Conservation (phyloP, 2,113 vertebrate genomes). For the Pogonocichla stellata region DNA sequence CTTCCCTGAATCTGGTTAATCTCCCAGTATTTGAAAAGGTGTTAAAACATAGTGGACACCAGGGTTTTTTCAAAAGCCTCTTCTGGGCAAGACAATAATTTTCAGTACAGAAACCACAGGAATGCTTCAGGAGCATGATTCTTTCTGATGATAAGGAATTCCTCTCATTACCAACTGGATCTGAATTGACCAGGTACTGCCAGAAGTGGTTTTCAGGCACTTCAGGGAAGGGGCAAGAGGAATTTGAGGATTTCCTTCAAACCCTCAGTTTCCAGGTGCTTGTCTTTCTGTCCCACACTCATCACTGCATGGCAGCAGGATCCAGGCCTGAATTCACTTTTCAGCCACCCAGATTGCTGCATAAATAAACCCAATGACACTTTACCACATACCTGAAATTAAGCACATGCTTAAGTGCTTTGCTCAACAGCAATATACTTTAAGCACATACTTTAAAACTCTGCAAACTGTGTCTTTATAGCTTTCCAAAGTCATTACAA, state of each 20-base stretch:
- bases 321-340: neutral
- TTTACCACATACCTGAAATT: slow-evolving; percentile 43
- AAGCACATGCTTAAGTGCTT: slow-evolving; percentile 53
- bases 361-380: slow-evolving; percentile 41
- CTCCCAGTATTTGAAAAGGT: neutral
- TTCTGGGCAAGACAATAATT: neutral
- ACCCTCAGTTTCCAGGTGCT: neutral
- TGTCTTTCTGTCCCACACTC: neutral
- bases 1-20: neutral
- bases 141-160: neutral
- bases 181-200: neutral
- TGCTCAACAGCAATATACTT: slow-evolving; percentile 63
- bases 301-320: neutral
- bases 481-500: slow-evolving; percentile 42
- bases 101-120: neutral
- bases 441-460: slow-evolving; percentile 62
- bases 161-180: neutral
- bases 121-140: neutral
- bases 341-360: neutral
- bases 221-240: neutral
- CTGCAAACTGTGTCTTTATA: slow-evolving; percentile 58
- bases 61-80: neutral
- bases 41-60: neutral
- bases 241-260: neutral
- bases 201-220: neutral